Base-by-base conservation (phyloP, 2,113 vertebrate species). In the Salvelinus alpinus region DNA sequence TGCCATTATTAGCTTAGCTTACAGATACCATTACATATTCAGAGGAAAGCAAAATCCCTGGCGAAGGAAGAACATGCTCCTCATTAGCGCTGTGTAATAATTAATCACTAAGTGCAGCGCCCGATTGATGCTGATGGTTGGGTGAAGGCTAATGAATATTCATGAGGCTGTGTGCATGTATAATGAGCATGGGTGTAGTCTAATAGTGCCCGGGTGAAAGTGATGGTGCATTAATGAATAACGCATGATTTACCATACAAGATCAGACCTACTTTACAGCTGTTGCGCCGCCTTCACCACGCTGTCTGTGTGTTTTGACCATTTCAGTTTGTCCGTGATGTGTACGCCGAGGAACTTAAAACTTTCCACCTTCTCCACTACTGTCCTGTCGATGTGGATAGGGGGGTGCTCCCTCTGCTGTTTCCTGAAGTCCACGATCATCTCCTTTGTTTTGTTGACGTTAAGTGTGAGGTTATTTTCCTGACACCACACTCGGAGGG, bases 91-190 rank as follows among this genome's bases (percentile, higher is more conserved):
- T 27, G 29, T 71, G 72, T 78, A 85, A 88, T 85, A 76, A 88
- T 82, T 78, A 71, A 86, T 86, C 34, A n/a, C 51, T 24, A 57
- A 70, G 71, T 71, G 54, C 74, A 75, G 72, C 80, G 77, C 68
- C 67, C 76, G 20, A 64, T 3, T 24, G 71, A 67, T n/a, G 72
- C 67, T 71, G 77, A 82, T 13, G 51, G 51, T 54, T 54, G 48
- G 85, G 85, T 77, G 75, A 84, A 78, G 72, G n/a, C 0, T 72
- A 57, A 85, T 89, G 81, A 79, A 85, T 88, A 89, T 87, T 85
- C 73, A 87, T 54, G 27, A n/a, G 80, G 2, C 9, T 1, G 38
- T 44, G 38, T 44, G 60, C 24, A 22, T 86, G 74, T 74, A 65
- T 81, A 79, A 84, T 81, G 81, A 86, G 82, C 2, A 66, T 66